Evolutionary conservation across 2,888 invertebrate species (phyloP), one percentile per base, ranked within the genome.

Genomic region (Rhopalosiphum nymphaeae): DNA sequence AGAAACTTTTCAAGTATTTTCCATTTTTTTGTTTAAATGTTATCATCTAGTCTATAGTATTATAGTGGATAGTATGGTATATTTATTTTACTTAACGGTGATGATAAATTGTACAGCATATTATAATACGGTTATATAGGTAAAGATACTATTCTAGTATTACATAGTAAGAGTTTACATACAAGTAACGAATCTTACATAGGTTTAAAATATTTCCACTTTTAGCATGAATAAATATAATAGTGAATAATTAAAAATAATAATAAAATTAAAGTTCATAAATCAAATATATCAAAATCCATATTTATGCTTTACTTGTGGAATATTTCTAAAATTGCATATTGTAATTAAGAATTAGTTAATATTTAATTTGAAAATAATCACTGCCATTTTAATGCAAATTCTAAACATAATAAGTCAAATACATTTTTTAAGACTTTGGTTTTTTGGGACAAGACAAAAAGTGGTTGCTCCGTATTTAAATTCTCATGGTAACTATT

Each of bases 1-100:
- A 89, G 29, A 89, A 89, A 57, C 44, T 89, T 57, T 25, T 89
- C 9, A 57, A 86, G 85, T 26, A 86, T 44, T 86, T 46, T 86
- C 11, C 11, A 86, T 86, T 86, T 44, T 42, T 86, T 46, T 26
- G 11, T 44, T 26, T 86, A 4, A 86, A 86, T 46, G 11, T 86
- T 46, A 29, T 46, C 29, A 44, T 86, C 42, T 13, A 86, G 26
- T 13, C 46, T 44, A 86, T 86, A 46, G 46, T 44, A 4, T 29
- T 44, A 86, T 86, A 46, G 46, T 44, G 11, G 29, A 85, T 85
- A 85, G 42, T 44, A n/a, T 67, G 16, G 7, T 67, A 67, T 67
- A 67, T 67, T 67, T 67, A 67, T 67, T 67, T 67, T 21, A 67
- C 36, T 67, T 36, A 67, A 67, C 36, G 0, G 16, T 36, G 36